Evolutionary conservation across 2,797 vertebrate species (phyloP), one percentile per base, ranked within the genome.

Genomic region (Pangasius mekongensis): DNA sequence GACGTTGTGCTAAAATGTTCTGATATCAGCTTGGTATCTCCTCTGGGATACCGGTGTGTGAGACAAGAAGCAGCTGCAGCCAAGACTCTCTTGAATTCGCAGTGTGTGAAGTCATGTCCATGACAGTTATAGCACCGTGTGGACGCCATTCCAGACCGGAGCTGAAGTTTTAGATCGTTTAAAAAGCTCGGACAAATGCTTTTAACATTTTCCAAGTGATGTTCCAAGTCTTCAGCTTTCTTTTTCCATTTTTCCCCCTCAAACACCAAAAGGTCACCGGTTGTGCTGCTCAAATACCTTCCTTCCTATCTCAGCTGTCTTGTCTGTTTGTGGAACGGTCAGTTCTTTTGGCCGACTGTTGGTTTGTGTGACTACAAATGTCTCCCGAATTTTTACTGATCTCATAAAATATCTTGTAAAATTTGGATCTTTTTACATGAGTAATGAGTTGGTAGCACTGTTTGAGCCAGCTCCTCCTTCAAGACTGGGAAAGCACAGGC

Each of bases 71-170:
- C 97, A 96, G 94, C 96, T 96, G 96, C 93, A 94, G 91, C 93
- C 90, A 24, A 83, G 91, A 82, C 92, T 93, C 95, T 94, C 91
- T 91, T 93, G 89, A 93, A 97, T 96, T 95, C 94, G 94, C 95
- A 95, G 94, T 88, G 94, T 95, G 94, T 94, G 94, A 96, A 94
- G 95, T 96, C 94, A 92, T 92, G 86, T 89, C 94, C 94, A 93
- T 92, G 80, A 92, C 71, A 58, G 91, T 92, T 86, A 84, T 85
- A 86, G 82, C 36, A 82, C 82, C 83, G 77, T 0, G 36, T 66
- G 9, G 80, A 90, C 74, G 91, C 93, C 88, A 77, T 86, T 90
- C 89, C 86, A 89, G 87, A 69, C 71, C 49, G 7, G 58, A 6
- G 60, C 30, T 88, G 78, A 73, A 73, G 47, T 86, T 88, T 89